Base-by-base conservation (phyloP, 2,797 vertebrate genomes). In the Clarias platycephalus region DNA sequence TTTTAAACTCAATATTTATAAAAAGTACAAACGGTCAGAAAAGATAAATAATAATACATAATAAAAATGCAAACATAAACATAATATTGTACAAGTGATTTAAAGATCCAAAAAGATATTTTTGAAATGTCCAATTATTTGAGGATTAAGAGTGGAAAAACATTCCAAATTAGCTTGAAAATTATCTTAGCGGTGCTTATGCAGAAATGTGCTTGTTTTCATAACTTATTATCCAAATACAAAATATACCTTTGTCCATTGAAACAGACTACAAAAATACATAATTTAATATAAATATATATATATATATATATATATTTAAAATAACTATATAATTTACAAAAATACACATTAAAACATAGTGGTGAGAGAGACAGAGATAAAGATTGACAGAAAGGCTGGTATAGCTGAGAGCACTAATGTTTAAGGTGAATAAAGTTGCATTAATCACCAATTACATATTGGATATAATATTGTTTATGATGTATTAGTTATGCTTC, bases 241-340 rank as follows among this genome's bases (percentile, higher is more conserved):
- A 83, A 83, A 79, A 84, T 81, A 83, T 83, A 84, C n/a, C n/a
- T 68, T 34, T 68, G 44, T 82, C 37, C 20, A 72, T 80, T 86
- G 83, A 81, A 82, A 87, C 81, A 66, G 76, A 81, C 67, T 85
- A 76, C 79, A 86, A 88, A 83, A 88, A 81, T 88, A 90, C 82
- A 87, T 91, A 89, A 89, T 85, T 90, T 94, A 93, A 95, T 96
- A 98, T 98, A 99, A 99, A 98, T 98, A 97, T 98, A 97, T 93
- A 75, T 71, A 72, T 98, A 97, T 93, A 75, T 71, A 72, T 64
- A 28, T 81, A 44, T 44, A 44, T 49, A 12, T 86, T 95, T 91
- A 93, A 94, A 95, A 93, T 93, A 94, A 93, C 92, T 92, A 89
- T 91, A 94, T 94, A 95, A 95, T 95, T 96, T 96, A 96, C 95